Evolutionary conservation across 2,113 vertebrate genomes (phyloP).

Genomic region (Laterallus jamaicensis): DNA sequence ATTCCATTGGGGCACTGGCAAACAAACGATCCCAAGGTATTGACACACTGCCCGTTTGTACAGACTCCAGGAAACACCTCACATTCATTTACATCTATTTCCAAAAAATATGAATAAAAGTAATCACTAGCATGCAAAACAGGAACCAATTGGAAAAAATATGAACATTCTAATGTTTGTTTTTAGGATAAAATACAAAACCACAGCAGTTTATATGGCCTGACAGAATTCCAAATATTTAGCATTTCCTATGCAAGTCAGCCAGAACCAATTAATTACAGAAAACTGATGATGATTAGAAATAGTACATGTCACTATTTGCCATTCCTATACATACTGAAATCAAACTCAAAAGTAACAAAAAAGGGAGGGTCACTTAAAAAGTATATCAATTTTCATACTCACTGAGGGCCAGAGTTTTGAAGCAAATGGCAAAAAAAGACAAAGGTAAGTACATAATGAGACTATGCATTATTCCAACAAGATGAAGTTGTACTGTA

Average conservation of each 20-base stretch:
- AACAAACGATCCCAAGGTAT: slow-evolving; percentile 91
- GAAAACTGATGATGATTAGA: background rate
- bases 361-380: background rate
- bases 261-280: background rate
- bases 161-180: background rate
- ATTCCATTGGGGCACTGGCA: slow-evolving; percentile 94
- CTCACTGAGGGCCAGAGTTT: background rate
- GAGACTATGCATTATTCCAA: background rate
- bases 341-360: background rate
- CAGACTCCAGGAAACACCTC: slow-evolving; percentile 94
- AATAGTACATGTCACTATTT: background rate
- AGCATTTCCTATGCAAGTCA: background rate
- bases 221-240: slow-evolving; percentile 2
- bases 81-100: slow-evolving; percentile 94
- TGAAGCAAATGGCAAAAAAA: slow-evolving; percentile 26
- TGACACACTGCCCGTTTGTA: slow-evolving; percentile 91
- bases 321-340: background rate
- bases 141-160: background rate
- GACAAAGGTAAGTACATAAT: background rate
- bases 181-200: background rate
- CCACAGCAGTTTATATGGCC: background rate
- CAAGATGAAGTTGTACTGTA: background rate
- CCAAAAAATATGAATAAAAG: background rate
- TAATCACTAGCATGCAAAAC: background rate
- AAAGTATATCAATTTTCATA: background rate